Base-by-base conservation (phyloP, 2,888 invertebrate species). In the Nipponacmea schrenckii region DNA sequence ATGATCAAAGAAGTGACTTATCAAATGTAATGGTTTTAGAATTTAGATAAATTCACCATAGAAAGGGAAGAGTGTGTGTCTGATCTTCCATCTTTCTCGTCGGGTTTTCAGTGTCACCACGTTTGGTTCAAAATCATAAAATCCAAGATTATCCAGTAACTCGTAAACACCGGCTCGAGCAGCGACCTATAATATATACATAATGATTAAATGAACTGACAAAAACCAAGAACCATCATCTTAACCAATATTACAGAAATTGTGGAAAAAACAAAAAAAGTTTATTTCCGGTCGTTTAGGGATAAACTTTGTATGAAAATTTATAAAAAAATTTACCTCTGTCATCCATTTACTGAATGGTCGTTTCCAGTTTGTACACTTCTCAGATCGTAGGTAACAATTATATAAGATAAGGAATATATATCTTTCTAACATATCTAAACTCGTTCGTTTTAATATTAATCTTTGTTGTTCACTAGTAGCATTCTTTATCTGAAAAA, bases 51-150 rank as follows among this genome's bases (percentile, higher is more conserved):
- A 83, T 45, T 78, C 77, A 64, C 83, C 84, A 17, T 79, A 76
- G 76, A 82, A 85, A 62, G 76, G 79, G 62, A 82, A 73, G 44
- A 76, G 75, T 14, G 80, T 79, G 12, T 79, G 74, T 24, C 82
- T 79, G 39, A 77, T 77, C 48, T 70, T 70, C 82, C 84, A 83
- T 50, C 85, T 74, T 17, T 81, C 80, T 20, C 80, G 81, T 74
- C 82, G 79, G 68, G 82, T 81, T 46, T 79, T 77, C 93, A 94
- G 80, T 93, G 80, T 73, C 74, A 79, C 64, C 64, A 84, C 77
- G 0, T 78, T 69, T 7, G 76, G 73, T 62, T 84, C 83, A 73
- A 84, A 83, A 62, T 85, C 85, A 63, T 80, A 80, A 75, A 87
- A 86, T 45, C 82, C 81, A 67, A 88, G 78, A 69, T 83, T 84